Base-by-base conservation (phyloP, 2,888 invertebrate species). In the Drosophila limbata region DNA sequence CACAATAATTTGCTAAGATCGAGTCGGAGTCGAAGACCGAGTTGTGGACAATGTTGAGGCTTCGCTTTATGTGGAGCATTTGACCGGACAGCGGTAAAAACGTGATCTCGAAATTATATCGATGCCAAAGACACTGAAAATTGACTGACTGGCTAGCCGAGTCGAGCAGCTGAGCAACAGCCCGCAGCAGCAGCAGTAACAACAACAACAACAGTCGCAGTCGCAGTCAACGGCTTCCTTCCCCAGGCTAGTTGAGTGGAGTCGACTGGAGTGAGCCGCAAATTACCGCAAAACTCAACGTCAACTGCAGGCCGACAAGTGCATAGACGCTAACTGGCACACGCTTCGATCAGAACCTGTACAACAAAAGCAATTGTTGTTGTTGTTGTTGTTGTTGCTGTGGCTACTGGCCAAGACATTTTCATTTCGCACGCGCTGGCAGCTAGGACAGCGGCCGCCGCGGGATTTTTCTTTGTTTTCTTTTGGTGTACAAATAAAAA, bases 81-180 rank as follows among this genome's bases (percentile, higher is more conserved):
- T 77, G 71, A 71, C 59, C 74, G 79, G 69, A 55, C 84, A 84
- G 89, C 88, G 84, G 89, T 84, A 84, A 87, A 86, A 89, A 89
- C 86, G 88, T 86, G 86, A 89, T 87, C 83, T 87, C 76, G 74
- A 84, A 86, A 89, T 89, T 86, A 86, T 89, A 87, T 84, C 76
- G 81, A 79, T 79, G 74, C 68, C 74, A 67, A 47, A 67, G 78
- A 72, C 75, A 55, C 63, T 69, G 81, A 70, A 57, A 71, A 68
- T 57, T 74, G 80, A 50, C 59, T 59, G 62, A 57, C 55, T 59
- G 69, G 42, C 28, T 50, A 59, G 31, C 48, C 59, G 39, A 63
- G 53, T 44, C 59, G 39, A 63, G 53, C 73, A 81, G 68, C 78
- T 67, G 57, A 69, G 40, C 62, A 63, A 60, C 52, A 61, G 52